Percentiles rank a stretch among this genome's conserved stretches.
These are phyloP conservation scores for Dipus sagitta DNA, from an alignment of 2,797 vertebrate species.

Conservation along the genomic window DNA sequence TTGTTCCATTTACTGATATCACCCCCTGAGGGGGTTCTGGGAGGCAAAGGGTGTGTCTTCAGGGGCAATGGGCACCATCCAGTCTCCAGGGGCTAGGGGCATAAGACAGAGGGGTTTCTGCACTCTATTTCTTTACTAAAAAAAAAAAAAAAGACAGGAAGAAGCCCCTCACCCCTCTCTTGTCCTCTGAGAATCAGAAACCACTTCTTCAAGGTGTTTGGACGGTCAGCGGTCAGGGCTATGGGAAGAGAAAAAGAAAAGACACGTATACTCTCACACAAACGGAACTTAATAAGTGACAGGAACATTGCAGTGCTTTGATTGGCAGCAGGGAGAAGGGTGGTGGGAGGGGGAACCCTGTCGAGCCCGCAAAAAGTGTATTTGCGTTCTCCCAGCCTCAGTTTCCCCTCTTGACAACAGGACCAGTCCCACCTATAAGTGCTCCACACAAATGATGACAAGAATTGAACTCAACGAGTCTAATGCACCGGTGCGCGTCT, in stretches of 20 bases:
- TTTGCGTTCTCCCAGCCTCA: slow-evolving; percentile 65
- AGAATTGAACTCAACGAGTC: slow-evolving; percentile 26
- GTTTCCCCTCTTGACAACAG: slow-evolving; percentile 57
- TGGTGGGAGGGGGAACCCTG: neutral
- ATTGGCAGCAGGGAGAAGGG: neutral
- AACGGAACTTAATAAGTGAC: slow-evolving; percentile 49
- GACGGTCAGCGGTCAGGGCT: slow-evolving; percentile 65
- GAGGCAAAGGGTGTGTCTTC: neutral
- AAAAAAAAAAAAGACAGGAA: neutral
- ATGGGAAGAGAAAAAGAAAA: slow-evolving; percentile 61
- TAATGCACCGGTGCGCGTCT: neutral
- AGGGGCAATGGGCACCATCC: neutral
- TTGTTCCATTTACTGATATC: slow-evolving; percentile 69
- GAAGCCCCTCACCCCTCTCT: slow-evolving; percentile 66
- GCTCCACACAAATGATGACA: neutral
- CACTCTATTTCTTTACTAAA: neutral
- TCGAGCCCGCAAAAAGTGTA: neutral
- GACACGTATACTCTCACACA: slow-evolving; percentile 9
- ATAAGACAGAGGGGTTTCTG: neutral
- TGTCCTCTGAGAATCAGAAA: slow-evolving; percentile 70
- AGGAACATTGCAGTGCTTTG: slow-evolving; percentile 7
- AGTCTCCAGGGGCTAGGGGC: neutral
- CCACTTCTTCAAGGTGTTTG: slow-evolving; percentile 74
- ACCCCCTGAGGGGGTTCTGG: neutral
- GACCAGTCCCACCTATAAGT: neutral